These are phyloP conservation scores for Drosophila mayaguana DNA, from an alignment of 2,888 invertebrate genomes.

Conservation along the genomic window DNA sequence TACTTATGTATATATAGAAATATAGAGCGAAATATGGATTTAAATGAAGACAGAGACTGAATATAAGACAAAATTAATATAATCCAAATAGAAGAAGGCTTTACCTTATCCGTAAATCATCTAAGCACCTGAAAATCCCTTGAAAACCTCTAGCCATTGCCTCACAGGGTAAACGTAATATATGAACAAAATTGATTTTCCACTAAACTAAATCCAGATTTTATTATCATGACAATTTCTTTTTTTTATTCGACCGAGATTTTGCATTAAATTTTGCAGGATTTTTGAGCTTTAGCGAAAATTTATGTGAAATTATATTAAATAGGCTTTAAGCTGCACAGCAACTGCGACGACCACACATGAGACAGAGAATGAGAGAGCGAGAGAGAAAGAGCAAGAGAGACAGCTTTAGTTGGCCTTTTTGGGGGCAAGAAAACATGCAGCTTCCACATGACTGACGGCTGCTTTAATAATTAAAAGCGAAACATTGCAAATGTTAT, in stretches of 20 bases:
- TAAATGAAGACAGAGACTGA: not conserved
- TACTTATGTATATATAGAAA: too few relatives aligned
- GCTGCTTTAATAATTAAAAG: slow-evolving; percentile 27
- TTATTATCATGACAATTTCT: slow-evolving; percentile 26
- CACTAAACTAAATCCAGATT: slow-evolving; percentile 32
- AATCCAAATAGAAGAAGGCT: not conserved
- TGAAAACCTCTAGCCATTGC: too few relatives aligned
- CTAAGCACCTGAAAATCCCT: not conserved
- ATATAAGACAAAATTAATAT: not conserved
- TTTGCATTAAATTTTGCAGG: slow-evolving; percentile 25
- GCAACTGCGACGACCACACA: not conserved
- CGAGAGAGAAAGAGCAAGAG: not conserved
- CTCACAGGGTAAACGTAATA: slow-evolving; percentile 9
- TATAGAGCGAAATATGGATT: not conserved
- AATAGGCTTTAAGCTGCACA: slow-evolving; percentile 25
- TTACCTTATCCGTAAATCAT: not conserved
- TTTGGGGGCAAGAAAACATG: slow-evolving; percentile 25
- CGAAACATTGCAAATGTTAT: slow-evolving; percentile 26
- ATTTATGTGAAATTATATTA: slow-evolving; percentile 33
- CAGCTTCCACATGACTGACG: slow-evolving; percentile 33
- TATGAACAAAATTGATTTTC: slow-evolving; percentile 23
- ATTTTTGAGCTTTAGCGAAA: slow-evolving; percentile 8
- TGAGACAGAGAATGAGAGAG: not conserved
- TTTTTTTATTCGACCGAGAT: slow-evolving; percentile 25
- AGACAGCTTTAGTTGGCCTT: slow-evolving; percentile 18